A percentile compares a stretch with the other conserved stretches of the same genome.
Conservation (phyloP, 1,140 invertebrate species). For the Wasmannia auropunctata region DNA sequence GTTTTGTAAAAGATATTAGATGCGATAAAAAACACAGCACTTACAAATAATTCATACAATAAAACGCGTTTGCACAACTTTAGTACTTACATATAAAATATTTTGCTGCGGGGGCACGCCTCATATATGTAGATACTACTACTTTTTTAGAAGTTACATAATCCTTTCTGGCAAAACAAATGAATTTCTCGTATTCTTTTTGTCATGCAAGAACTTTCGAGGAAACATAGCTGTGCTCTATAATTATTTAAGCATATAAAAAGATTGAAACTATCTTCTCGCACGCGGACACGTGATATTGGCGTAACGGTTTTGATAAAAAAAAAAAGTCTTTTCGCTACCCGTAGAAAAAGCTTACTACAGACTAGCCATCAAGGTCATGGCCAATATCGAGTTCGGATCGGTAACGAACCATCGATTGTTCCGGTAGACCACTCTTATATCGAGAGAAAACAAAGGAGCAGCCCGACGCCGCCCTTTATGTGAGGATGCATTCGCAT, state of each 20-base stretch:
- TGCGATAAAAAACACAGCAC: too few relatives aligned
- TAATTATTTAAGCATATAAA: background rate
- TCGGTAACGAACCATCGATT: constrained; percentile 30
- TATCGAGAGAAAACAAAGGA: constrained; percentile 57
- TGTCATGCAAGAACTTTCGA: background rate
- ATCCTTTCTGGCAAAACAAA: background rate
- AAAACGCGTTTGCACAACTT: too few relatives aligned
- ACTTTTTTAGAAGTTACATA: background rate
- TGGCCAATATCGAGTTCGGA: constrained; percentile 42
- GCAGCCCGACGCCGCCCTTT: constrained; percentile 55
- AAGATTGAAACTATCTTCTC: background rate
- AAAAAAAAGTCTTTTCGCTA: background rate
- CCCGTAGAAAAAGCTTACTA: background rate
- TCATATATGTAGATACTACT: background rate
- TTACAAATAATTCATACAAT: too few relatives aligned
- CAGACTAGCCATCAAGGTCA: constrained; percentile 56
- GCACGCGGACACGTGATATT: background rate
- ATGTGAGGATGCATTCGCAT: constrained; percentile 10
- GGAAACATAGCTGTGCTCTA: background rate
- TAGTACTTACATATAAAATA: too few relatives aligned
- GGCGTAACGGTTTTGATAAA: too few relatives aligned
- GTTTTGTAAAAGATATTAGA: too few relatives aligned
- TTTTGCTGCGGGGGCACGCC: too few relatives aligned
- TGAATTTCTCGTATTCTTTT: background rate
- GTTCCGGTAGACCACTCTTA: constrained; percentile 34